Base-by-base conservation (phyloP, 2,888 invertebrate species). In the Drosophila diplacantha region DNA sequence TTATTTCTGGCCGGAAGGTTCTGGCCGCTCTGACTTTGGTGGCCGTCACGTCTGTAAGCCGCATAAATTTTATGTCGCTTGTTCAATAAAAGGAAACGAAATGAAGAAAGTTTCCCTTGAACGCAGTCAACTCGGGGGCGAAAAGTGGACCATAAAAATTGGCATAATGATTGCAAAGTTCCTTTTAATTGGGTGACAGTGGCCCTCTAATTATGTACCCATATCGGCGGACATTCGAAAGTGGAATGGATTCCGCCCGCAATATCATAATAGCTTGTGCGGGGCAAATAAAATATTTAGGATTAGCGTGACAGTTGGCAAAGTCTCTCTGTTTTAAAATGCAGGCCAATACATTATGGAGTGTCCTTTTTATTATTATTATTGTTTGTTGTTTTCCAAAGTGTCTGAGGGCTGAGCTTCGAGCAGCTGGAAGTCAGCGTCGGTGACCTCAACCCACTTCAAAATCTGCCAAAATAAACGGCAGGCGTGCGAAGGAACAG, bases 41-140 rank as follows among this genome's bases (percentile, higher is more conserved):
- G 66, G 69, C 68, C 71, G 78, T 80, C 80, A 80, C 83, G 83
- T 77, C 71, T 70, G 55, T 57, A 66, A 63, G 70, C 46, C 58
- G 62, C 69, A 73, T 70, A 63, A 70, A 57, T 69, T 70, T 82
- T 68, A 73, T 82, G 67, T 63, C 49, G 46, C 63, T 53, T 52
- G 65, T 70, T 71, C 67, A 60, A 76, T 71, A 64, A 71, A 65
- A 44, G 41, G 29, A 59, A 63, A 39, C 43, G 29, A 59, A 70
- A 74, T 69, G 61, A 52, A 72, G 44, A 70, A 67, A 61, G 64
- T 73, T 62, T 66, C 6, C 37, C 20, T 9, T 14, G 22, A 11
- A 14, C 60, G 20, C 20, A 32, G 35, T 31, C 34, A 16, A 38
- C 44, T 29, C 14, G 16, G 14, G 32, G 29, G 31, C 44, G 43